A percentile compares a stretch with the other conserved stretches of the same genome.
phyloP scores from a whole-genome alignment of 1,140 invertebrate species.

The Diorhabda elongata region DNA sequence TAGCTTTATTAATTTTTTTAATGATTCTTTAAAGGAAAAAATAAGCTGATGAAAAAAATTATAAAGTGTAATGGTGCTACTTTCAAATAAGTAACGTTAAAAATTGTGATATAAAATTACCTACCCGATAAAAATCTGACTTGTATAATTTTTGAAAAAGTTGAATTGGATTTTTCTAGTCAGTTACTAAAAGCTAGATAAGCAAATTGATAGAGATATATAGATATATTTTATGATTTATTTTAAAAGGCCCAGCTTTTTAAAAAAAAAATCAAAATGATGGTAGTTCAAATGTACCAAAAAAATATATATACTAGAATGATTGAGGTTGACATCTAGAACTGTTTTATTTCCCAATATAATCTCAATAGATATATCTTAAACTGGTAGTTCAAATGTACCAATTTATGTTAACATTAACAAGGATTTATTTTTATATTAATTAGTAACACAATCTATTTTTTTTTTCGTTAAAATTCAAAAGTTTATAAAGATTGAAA shows the following conservation, averaged over 20 bases:
- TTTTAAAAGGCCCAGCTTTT: neutral
- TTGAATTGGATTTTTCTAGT: slow-evolving; percentile 21
- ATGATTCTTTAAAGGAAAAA: slow-evolving; percentile 4
- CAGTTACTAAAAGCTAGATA: slow-evolving; percentile 10
- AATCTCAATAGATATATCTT: too few relatives aligned
- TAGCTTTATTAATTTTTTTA: too few relatives aligned
- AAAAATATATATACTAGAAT: too few relatives aligned
- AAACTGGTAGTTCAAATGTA: too few relatives aligned
- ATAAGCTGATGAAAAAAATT: neutral
- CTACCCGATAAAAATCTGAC: slow-evolving; percentile 15
- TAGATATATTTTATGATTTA: neutral
- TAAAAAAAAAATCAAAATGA: neutral
- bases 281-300: too few relatives aligned
- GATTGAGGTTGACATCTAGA: too few relatives aligned
- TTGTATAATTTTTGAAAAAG: slow-evolving; percentile 17
- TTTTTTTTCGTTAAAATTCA: too few relatives aligned
- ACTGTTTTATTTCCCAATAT: too few relatives aligned
- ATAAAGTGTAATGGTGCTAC: slow-evolving; percentile 23
- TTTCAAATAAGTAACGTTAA: slow-evolving; percentile 23
- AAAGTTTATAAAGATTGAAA: too few relatives aligned
- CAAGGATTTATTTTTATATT: too few relatives aligned
- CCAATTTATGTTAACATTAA: too few relatives aligned
- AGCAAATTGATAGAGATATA: slow-evolving; percentile 10
- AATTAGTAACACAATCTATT: too few relatives aligned
- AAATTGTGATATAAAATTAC: slow-evolving; percentile 28